phyloP scores from a whole-genome alignment of 2,797 vertebrate genomes.

The Epinephelus malabaricus region DNA sequence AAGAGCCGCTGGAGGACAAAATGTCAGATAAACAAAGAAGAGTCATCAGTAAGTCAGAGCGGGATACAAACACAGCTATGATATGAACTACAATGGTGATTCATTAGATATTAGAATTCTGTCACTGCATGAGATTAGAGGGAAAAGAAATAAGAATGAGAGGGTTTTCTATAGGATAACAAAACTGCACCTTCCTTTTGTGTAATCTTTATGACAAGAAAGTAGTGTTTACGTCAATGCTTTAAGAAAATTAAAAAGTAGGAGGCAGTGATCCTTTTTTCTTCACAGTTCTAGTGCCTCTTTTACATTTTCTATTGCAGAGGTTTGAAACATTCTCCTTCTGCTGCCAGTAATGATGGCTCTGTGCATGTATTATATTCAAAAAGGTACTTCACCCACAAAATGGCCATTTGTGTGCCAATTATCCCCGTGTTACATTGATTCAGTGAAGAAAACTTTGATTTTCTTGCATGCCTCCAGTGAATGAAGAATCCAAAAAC shows the following conservation, averaged over 20 bases:
- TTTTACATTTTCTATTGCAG: background rate
- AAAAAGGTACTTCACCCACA: background rate
- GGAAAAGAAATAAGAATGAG: background rate
- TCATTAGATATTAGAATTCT: background rate
- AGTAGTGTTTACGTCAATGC: background rate
- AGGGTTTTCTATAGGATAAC: background rate
- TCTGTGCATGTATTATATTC: too few species aligned
- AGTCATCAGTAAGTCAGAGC: background rate
- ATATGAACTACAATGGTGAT: background rate
- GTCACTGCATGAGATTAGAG: background rate
- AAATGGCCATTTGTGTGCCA: too few species aligned
- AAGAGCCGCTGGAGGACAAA: slow-evolving; percentile 89
- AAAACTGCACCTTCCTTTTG: background rate
- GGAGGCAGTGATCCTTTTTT: background rate
- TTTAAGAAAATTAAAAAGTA: background rate
- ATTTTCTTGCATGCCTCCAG: too few species aligned
- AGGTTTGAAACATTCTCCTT: background rate
- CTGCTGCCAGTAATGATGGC: background rate
- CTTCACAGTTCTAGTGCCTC: background rate
- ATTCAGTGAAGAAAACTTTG: too few species aligned
- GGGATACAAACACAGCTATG: background rate
- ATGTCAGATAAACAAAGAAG: background rate
- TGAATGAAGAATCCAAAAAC: too few species aligned
- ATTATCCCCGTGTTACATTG: too few species aligned
- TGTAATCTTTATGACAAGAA: background rate